Evolutionary conservation across 1,140 invertebrate species (phyloP).

Genomic region (Habropoda laboriosa): DNA sequence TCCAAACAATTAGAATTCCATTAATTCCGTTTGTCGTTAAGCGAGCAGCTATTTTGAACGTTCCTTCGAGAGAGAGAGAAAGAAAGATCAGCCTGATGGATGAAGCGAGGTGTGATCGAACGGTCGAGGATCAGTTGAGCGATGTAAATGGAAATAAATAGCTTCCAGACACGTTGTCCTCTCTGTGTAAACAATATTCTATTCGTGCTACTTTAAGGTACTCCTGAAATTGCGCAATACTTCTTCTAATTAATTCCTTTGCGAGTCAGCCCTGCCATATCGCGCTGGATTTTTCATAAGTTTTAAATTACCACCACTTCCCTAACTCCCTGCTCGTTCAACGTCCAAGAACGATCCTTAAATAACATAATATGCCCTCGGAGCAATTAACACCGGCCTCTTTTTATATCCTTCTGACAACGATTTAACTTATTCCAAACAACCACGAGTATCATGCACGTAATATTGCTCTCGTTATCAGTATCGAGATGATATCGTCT

Average conservation of each 20-base stretch:
- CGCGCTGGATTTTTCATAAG: not conserved
- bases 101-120: slow-evolving; percentile 20
- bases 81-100: slow-evolving; percentile 48
- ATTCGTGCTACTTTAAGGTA: not conserved
- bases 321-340: not conserved
- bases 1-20: slow-evolving; percentile 6
- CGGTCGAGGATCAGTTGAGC: slow-evolving; percentile 19
- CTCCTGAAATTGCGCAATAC: not conserved
- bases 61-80: too few species aligned
- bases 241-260: slow-evolving; percentile 14
- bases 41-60: slow-evolving; percentile 13
- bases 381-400: not conserved
- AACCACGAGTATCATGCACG: not conserved
- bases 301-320: not conserved
- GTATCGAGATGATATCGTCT: not conserved
- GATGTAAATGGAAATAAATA: slow-evolving; percentile 59
- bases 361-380: not conserved
- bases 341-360: not conserved
- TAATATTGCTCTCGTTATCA: not conserved
- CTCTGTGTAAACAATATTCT: not conserved
- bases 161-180: slow-evolving; percentile 20
- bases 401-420: too few species aligned
- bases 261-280: not conserved
- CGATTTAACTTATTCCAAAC: not conserved
- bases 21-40: slow-evolving; percentile 12